Evolutionary conservation across 1,140 invertebrate species (phyloP).

Genomic region (Tenebrio molitor): DNA sequence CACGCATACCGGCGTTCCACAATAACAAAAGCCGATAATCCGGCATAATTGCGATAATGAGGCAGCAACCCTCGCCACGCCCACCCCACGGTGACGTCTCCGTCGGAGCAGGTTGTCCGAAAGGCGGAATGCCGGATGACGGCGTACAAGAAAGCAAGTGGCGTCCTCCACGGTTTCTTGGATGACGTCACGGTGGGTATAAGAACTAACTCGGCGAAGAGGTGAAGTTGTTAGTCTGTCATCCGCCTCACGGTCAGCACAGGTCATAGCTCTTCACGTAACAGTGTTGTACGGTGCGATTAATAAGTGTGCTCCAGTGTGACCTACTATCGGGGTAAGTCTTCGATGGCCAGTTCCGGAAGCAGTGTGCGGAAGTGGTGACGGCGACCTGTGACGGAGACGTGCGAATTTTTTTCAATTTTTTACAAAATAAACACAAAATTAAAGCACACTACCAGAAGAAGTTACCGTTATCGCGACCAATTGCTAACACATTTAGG

Average conservation of each 20-base stretch:
- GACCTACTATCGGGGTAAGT: slow-evolving; percentile 26
- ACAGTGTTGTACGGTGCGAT: slow-evolving; percentile 28
- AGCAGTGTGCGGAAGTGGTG: background rate
- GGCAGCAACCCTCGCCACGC: background rate
- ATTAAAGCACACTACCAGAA: too few relatives aligned
- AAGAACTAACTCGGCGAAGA: slow-evolving; percentile 55
- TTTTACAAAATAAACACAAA: too few relatives aligned
- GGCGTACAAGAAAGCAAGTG: slow-evolving; percentile 18
- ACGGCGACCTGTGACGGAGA: too few relatives aligned
- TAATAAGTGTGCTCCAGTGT: slow-evolving; percentile 37
- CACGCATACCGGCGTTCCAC: slow-evolving; percentile 8
- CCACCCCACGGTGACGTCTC: background rate
- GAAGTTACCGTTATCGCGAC: too few relatives aligned
- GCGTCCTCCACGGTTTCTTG: slow-evolving; percentile 13
- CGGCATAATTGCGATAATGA: slow-evolving; percentile 27
- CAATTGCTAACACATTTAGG: too few relatives aligned
- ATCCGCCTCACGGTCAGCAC: slow-evolving; percentile 58
- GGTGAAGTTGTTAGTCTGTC: slow-evolving; percentile 58
- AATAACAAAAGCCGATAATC: too few relatives aligned
- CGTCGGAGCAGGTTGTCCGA: too few relatives aligned
- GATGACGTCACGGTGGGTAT: slow-evolving; percentile 58
- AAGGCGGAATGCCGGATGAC: slow-evolving; percentile 4
- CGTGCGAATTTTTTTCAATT: too few relatives aligned
- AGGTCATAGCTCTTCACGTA: slow-evolving; percentile 59
- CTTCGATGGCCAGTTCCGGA: background rate